phyloP scores from a whole-genome alignment of 2,888 invertebrate species.

The Auanema sp. region DNA sequence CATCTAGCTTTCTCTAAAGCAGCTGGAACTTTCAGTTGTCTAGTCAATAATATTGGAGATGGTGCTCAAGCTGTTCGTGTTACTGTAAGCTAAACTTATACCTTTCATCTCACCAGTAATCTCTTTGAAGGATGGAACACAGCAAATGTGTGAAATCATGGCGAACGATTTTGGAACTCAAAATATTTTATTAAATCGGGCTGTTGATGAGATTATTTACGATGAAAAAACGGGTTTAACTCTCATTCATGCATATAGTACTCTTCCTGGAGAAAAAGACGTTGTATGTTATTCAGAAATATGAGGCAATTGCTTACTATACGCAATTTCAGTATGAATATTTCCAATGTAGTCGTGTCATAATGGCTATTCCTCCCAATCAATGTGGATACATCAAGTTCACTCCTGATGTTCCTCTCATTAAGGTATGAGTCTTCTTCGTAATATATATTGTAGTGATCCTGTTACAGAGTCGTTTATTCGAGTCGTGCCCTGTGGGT shows the following conservation, averaged over 20 bases:
- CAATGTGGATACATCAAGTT: constrained; percentile 33
- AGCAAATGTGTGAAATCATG: constrained; percentile 27
- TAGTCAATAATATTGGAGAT: constrained; percentile 27
- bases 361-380: constrained; percentile 43
- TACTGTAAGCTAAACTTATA: constrained; percentile 4
- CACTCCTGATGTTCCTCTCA: constrained; percentile 27
- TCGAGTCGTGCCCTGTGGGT: constrained; percentile 29
- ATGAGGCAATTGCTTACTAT: neutral
- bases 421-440: constrained; percentile 21
- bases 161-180: constrained; percentile 15
- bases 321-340: constrained; percentile 16
- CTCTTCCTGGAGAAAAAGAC: constrained; percentile 18
- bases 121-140: constrained; percentile 27
- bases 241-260: constrained; percentile 22
- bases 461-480: constrained; percentile 21
- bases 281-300: constrained; percentile 3
- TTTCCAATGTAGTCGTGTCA: constrained; percentile 23
- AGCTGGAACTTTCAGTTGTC: constrained; percentile 30
- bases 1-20: constrained; percentile 33
- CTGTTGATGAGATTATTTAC: constrained; percentile 20
- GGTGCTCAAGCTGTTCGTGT: constrained; percentile 36
- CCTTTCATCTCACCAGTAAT: neutral
- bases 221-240: constrained; percentile 20
- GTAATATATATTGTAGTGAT: neutral
- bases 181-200: constrained; percentile 15